These are phyloP conservation scores for Arenicola marina DNA, from an alignment of 2,888 invertebrate genomes.

Conservation along the genomic window DNA sequence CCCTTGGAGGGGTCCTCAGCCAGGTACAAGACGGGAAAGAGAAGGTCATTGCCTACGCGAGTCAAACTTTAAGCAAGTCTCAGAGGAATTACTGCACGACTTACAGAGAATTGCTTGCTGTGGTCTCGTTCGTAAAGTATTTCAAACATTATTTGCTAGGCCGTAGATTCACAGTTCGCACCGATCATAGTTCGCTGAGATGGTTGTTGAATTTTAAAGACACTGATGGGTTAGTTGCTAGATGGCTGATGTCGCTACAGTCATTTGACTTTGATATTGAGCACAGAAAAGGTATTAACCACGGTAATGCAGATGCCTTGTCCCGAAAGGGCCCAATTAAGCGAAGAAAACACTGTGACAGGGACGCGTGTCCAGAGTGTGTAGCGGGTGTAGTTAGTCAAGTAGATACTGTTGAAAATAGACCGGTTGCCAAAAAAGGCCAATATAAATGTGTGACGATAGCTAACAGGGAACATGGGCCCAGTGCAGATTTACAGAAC, in stretches of 20 bases:
- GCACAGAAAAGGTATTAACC: neutral
- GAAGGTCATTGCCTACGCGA: conserved; percentile 13
- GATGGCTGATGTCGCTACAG: neutral
- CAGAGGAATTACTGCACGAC: conserved; percentile 16
- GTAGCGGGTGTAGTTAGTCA: neutral
- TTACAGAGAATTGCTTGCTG: conserved; percentile 8
- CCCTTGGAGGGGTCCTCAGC: conserved; percentile 12
- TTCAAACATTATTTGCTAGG: conserved; percentile 20
- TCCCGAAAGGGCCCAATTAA: neutral
- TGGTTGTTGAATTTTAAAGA: conserved; percentile 6
- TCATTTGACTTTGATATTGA: neutral
- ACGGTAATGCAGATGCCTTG: conserved; percentile 8
- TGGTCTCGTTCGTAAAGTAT: conserved; percentile 7
- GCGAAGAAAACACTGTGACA: neutral
- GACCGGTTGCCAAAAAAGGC: too few species aligned
- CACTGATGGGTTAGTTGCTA: neutral
- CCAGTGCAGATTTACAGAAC: too few species aligned
- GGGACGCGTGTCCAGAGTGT: neutral
- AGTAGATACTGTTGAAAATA: neutral
- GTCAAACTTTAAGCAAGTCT: conserved; percentile 5
- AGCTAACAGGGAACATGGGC: too few species aligned
- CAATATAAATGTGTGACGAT: too few species aligned
- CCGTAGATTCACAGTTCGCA: conserved; percentile 1
- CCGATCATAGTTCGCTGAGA: conserved; percentile 13
- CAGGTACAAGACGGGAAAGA: conserved; percentile 11